Evolutionary conservation across 2,113 vertebrate species (phyloP), one percentile per base, ranked within the genome.

Genomic region (Turdus rufiventris): DNA sequence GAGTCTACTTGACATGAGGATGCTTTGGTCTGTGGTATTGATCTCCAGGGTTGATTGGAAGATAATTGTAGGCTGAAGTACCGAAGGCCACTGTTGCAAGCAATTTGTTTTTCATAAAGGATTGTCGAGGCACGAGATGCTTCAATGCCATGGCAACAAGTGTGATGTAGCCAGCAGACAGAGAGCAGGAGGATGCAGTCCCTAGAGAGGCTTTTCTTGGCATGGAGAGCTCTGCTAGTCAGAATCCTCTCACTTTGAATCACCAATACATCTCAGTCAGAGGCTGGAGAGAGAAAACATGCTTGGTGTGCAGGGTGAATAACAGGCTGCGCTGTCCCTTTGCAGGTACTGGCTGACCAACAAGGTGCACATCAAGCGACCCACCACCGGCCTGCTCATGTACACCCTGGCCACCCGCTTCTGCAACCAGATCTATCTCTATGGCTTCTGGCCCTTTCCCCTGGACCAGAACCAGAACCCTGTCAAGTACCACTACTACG

Each of bases 401-500:
- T 99, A 99, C 85, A 99, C 99, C 8, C 97, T 99, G 97, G 99
- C 99, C 68, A 99, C 99, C 1, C 99, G 99, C 18, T 99, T 99
- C 98, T 99, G 99, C 92, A 99, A 99, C 72, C 98, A 99, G 97
- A 99, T 99, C 96, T 98, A 99, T 93, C 98, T 99, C 66, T 99
- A 99, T 0, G 99, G 99, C 90, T 99, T 99, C 98, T 99, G 99
- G 99, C 99, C 99, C 23, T 99, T 99, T 40, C 97, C 98, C 0
- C 96, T 97, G 18, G 98, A 99, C 94, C 98, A 98, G 24, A 98
- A 97, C 50, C 98, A 99, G 84, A 98, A 98, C 76, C 97, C 98
- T 0, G 99, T 99, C 72, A 99, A 99, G 96, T 99, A 99, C 97
- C 99, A 99, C 98, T 99, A 99, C 96, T 99, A 99, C 2, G 99